Conservation (phyloP, 2,888 invertebrate species). For the Dione juno region DNA sequence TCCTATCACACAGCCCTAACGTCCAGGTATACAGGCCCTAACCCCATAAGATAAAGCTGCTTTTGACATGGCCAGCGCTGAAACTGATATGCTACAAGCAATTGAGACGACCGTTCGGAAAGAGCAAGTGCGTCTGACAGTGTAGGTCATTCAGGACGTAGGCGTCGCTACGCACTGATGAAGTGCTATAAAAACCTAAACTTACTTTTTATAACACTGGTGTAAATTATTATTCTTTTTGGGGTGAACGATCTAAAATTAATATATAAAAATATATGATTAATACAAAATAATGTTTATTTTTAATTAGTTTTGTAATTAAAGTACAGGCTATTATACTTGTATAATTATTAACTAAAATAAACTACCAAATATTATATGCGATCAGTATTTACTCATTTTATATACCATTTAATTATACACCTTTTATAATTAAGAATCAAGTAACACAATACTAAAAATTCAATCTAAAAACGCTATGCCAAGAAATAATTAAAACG, state of each 20-base stretch:
- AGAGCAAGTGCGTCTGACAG: slow-evolving; percentile 73
- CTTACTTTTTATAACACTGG: slow-evolving; percentile 28
- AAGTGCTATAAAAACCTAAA: slow-evolving; percentile 37
- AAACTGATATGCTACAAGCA: slow-evolving; percentile 48
- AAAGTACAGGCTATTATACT: too few relatives aligned
- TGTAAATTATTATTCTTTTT: slow-evolving; percentile 25
- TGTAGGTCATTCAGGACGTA: slow-evolving; percentile 67
- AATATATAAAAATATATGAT: not conserved
- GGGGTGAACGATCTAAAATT: not conserved
- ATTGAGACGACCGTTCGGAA: slow-evolving; percentile 67
- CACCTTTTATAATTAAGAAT: not conserved
- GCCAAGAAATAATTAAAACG: slow-evolving; percentile 8
- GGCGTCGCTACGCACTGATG: slow-evolving; percentile 46
- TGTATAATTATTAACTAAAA: too few relatives aligned
- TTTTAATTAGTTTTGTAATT: too few relatives aligned
- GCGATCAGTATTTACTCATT: too few relatives aligned
- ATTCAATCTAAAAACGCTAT: slow-evolving; percentile 4
- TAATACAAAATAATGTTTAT: not conserved
- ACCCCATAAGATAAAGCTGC: slow-evolving; percentile 45
- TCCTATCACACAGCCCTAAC: slow-evolving; percentile 28
- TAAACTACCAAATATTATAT: too few relatives aligned
- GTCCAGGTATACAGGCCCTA: slow-evolving; percentile 45
- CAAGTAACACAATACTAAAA: not conserved
- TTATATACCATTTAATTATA: not conserved
- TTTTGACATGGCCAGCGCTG: slow-evolving; percentile 28